Evolutionary conservation across 2,113 vertebrate species (phyloP).

Genomic region (Cariama cristata): DNA sequence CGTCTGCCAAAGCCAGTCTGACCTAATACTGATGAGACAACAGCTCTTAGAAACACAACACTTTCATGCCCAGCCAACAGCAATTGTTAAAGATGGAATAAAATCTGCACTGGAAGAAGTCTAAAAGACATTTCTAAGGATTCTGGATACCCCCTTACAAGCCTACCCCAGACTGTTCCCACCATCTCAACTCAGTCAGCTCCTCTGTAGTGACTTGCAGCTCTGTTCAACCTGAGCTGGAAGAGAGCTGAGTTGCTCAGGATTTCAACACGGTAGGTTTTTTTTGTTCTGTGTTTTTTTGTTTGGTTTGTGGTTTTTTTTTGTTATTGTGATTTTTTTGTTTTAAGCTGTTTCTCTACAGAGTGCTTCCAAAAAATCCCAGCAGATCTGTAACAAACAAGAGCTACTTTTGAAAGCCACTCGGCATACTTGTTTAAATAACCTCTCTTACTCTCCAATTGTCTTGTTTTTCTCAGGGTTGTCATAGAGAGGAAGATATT

Average conservation of each 20-base stretch:
- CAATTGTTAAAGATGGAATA: not conserved
- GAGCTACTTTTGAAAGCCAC: not conserved
- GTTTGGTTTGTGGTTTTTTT: not conserved
- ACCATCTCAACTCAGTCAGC: not conserved
- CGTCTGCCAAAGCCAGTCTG: not conserved
- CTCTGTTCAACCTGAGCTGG: not conserved
- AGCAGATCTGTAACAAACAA: not conserved
- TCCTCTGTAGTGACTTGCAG: not conserved
- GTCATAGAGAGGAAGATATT: conserved; percentile 27
- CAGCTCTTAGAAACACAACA: not conserved
- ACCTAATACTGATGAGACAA: not conserved
- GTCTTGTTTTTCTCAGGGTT: conserved; percentile 31
- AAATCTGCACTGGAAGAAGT: not conserved
- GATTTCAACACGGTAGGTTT: not conserved
- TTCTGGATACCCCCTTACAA: not conserved
- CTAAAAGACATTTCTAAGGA: not conserved
- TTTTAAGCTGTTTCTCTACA: not conserved
- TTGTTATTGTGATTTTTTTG: too few relatives aligned
- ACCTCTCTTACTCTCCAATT: not conserved
- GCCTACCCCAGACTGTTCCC: not conserved
- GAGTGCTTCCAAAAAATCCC: not conserved
- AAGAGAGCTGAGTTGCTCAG: not conserved
- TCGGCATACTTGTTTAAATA: not conserved
- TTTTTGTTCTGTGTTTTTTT: not conserved
- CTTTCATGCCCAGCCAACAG: not conserved